Percentiles rank a stretch among this genome's conserved stretches.
These are phyloP conservation scores for Brachionus angularis DNA, from an alignment of 1,140 invertebrate genomes.

Conservation along the genomic window DNA sequence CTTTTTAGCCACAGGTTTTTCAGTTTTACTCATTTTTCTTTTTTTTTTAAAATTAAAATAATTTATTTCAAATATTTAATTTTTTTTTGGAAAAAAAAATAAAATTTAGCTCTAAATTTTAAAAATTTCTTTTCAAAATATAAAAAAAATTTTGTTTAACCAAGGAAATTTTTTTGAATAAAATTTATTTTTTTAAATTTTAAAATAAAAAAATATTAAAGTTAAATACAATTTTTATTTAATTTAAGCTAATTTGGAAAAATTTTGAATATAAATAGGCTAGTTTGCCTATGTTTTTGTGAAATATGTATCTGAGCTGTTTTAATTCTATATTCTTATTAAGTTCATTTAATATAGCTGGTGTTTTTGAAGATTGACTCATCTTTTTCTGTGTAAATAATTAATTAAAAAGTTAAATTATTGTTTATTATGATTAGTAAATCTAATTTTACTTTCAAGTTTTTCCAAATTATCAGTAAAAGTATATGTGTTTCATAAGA, in stretches of 20 bases:
- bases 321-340: conserved; percentile 37
- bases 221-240: neutral
- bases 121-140: no score
- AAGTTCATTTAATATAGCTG: neutral
- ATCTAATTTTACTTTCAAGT: neutral
- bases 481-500: conserved; percentile 36
- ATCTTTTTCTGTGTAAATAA: conserved; percentile 22
- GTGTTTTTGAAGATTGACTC: neutral
- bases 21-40: no score
- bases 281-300: conserved; percentile 37
- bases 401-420: neutral
- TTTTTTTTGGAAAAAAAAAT: no score
- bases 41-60: no score
- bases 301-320: conserved; percentile 25
- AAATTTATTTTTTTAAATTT: no score
- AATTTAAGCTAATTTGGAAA: conserved; percentile 10
- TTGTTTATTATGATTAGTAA: neutral
- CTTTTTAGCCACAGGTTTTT: no score
- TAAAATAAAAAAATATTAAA: neutral
- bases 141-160: no score
- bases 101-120: no score
- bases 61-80: no score
- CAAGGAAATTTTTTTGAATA: no score
- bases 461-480: conserved; percentile 30
- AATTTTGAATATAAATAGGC: conserved; percentile 39